Base-by-base conservation (phyloP, 2,888 invertebrate species). In the Habroteleia sp. region DNA sequence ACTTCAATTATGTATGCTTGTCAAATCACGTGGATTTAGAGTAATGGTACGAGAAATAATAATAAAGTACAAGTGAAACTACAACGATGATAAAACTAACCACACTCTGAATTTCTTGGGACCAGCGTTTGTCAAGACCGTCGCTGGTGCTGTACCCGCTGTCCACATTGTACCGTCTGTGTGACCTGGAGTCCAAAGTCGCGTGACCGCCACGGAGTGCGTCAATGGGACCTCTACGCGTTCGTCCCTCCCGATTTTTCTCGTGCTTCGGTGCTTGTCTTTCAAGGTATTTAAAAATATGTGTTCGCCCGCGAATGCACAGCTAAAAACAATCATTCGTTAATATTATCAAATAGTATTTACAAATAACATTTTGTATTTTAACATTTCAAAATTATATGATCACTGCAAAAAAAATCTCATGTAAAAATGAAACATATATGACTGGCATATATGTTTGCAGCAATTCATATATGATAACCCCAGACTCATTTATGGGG, bases 201-300 rank as follows among this genome's bases (percentile, higher is more conserved):
- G 87, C 84, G 89, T 90, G 81, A 90, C 66, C 66, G 8, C 91
- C 86, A 89, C 91, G 83, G 5, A 74, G 13, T 88, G 86, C 83
- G 90, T 89, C 89, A 89, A 88, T 89, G 89, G 89, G 82, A 89
- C 84, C 77, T 88, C 89, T 72, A 89, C 82, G 83, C 90, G 92
- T 84, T 11, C 88, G 84, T 54, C 89, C 87, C 5, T 90, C 88
- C 75, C 89, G 85, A 78, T 90, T 89, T 77, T 89, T 87, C 79
- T 93, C 92, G 83, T 92, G 91, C 89, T 94, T 95, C 84, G 92
- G 92, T 42, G 96, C 95, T 90, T 96, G 95, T 84, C 94, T 94
- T 88, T 97, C 97, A 80, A 98, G 91, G 90, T 95, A 97, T 89
- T 97, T 97, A 91, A 97, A 97, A 83, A 98, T 96, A 89, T 98